Conservation (phyloP, 2,113 vertebrate species). For the Sturnus vulgaris region DNA sequence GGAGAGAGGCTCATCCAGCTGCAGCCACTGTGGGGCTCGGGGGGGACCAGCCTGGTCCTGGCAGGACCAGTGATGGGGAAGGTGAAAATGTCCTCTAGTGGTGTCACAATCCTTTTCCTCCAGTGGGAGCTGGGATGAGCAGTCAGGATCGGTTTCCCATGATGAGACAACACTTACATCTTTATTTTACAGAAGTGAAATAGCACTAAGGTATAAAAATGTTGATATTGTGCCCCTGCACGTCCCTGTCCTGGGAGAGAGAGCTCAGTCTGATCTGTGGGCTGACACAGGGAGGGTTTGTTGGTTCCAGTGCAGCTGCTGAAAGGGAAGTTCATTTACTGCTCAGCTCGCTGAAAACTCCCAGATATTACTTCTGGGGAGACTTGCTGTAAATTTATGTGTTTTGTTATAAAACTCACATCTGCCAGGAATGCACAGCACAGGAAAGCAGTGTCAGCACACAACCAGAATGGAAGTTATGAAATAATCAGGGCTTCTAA, state of each 20-base stretch:
- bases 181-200: not conserved
- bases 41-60: not conserved
- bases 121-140: not conserved
- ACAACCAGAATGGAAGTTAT: not conserved
- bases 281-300: not conserved
- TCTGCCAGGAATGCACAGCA: not conserved
- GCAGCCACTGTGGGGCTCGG: not conserved
- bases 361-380: not conserved
- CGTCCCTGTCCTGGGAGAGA: rapidly evolving
- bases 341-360: not conserved
- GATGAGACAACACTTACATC: not conserved
- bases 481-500: not conserved
- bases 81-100: not conserved
- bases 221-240: not conserved
- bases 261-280: not conserved
- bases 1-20: not conserved
- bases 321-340: not conserved
- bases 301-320: not conserved
- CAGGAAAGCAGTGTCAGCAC: not conserved
- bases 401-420: not conserved
- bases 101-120: not conserved
- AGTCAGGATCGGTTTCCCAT: not conserved
- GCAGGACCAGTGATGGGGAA: not conserved
- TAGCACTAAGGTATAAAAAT: not conserved
- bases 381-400: not conserved